Base-by-base conservation (phyloP, 2,888 invertebrate genomes). In the Lepetodrilus schrolli region DNA sequence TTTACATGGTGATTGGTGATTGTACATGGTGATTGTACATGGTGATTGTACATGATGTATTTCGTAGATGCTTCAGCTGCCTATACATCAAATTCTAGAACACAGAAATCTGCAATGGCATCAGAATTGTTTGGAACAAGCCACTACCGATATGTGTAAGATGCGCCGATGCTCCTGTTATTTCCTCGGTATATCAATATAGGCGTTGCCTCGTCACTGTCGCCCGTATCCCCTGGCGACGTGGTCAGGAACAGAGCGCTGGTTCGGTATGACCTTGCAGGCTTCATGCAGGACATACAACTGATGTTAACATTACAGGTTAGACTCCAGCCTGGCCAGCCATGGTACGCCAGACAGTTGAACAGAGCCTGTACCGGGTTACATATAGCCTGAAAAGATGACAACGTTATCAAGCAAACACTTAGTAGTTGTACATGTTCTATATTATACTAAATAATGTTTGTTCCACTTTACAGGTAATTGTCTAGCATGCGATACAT, bases 341-440 rank as follows among this genome's bases (percentile, higher is more conserved):
- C 70, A 17, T 50, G n/a, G 26, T 49, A 70, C 10, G 50, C 70
- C 20, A 70, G 21, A 70, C 70, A 70, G 36, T 70, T 70, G 8
- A 48, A 49, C 13, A 70, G 17, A 36, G 49, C 70, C 17, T 70
- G 70, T 7, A 65, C 26, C 2, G 72, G 65, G 20, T 65, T 58
- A 58, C 43, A 58, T 2, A 72, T 58, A n/a, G 72, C 58, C 47
- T 47, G 51, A 20, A 47, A 34, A 8, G 36, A 21, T n/a, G n/a
- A n/a, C n/a, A n/a, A n/a, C n/a, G n/a, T n/a, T n/a, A n/a, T n/a
- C n/a, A n/a, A n/a, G n/a, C n/a, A 49, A 20, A 50, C 2, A 50
- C 2, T n/a, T 37, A 38, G 38, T 38, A 10, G 2, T 5, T 4
- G 10, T 66, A 34, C 7, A 66, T 21, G 10, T 66, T 30, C 26